Evolutionary conservation across 2,113 vertebrate genomes (phyloP).

Genomic region (Misgurnus mizolepis): DNA sequence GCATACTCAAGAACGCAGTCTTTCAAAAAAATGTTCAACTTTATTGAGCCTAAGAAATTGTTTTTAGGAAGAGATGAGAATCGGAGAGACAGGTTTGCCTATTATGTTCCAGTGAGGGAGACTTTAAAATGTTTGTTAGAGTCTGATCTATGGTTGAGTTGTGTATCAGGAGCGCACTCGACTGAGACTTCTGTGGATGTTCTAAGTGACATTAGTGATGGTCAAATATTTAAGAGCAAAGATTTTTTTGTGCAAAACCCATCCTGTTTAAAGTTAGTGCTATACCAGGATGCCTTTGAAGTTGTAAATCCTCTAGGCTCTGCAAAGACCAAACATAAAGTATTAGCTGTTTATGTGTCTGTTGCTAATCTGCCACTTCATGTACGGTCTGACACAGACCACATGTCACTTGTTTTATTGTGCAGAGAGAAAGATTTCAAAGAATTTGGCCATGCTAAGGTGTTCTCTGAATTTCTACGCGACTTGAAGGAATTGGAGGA

Average conservation of each 20-base stretch:
- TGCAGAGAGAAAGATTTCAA: no score
- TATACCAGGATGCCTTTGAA: constrained; percentile 20
- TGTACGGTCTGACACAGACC: constrained; percentile 42
- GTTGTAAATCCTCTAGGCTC: constrained; percentile 24
- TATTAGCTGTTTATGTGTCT: constrained; percentile 40
- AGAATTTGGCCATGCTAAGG: no score
- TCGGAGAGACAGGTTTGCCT: constrained; percentile 13
- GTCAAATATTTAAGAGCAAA: constrained; percentile 41
- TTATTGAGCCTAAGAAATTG: constrained; percentile 15
- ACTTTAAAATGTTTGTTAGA: constrained; percentile 35
- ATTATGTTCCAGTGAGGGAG: constrained; percentile 40
- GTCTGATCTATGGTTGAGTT: constrained; percentile 32
- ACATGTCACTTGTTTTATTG: constrained; percentile 43
- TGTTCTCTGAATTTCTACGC: no score
- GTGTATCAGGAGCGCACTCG: neutral
- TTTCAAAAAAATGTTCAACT: constrained; percentile 32
- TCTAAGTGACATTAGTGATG: constrained; percentile 41
- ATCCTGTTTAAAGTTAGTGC: neutral
- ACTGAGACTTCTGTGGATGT: constrained; percentile 27
- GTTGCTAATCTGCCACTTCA: constrained; percentile 35
- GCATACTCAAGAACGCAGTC: constrained; percentile 1
- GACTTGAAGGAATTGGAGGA: no score
- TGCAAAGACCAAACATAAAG: constrained; percentile 28
- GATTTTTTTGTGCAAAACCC: constrained; percentile 45
- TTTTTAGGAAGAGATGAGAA: constrained; percentile 5